Conservation (phyloP, 2,888 invertebrate species). For the Conistra vaccinii region DNA sequence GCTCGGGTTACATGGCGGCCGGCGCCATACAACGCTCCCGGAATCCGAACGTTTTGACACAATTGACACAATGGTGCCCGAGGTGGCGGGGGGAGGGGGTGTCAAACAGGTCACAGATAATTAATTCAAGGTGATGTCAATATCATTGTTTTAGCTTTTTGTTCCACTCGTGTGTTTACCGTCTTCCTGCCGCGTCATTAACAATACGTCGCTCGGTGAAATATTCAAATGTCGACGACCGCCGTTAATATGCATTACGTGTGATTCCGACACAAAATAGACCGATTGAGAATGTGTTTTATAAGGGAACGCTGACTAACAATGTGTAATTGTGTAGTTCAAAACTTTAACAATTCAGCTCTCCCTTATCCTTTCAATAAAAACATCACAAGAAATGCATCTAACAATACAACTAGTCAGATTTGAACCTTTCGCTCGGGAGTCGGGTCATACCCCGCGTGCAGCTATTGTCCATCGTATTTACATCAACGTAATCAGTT, state of each 20-base stretch:
- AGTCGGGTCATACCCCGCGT: background rate
- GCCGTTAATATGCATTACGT: conserved; percentile 27
- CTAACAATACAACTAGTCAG: conserved; percentile 28
- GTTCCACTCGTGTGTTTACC: conserved; percentile 18
- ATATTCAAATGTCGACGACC: conserved; percentile 40
- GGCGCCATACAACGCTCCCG: conserved; percentile 32
- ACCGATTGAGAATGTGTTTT: conserved; percentile 23
- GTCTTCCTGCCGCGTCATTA: conserved; percentile 45
- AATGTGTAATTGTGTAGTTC: conserved; percentile 19
- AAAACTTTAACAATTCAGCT: conserved; percentile 25
- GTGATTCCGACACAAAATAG: conserved; percentile 22
- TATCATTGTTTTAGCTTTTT: conserved; percentile 59
- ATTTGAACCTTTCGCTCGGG: conserved; percentile 4
- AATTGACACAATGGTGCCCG: conserved; percentile 44
- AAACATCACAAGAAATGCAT: conserved; percentile 16
- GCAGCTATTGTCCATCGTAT: conserved; percentile 30
- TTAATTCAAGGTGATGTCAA: conserved; percentile 59
- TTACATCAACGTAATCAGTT: conserved; percentile 55
- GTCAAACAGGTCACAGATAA: conserved; percentile 45
- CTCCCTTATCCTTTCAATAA: conserved; percentile 22
- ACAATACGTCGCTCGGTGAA: conserved; percentile 12
- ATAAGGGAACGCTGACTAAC: conserved; percentile 25
- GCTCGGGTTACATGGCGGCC: conserved; percentile 13
- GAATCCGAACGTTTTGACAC: conserved; percentile 43
- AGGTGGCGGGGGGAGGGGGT: background rate